Evolutionary conservation across 2,888 invertebrate species (phyloP).

Genomic region (Camponotus fellah): DNA sequence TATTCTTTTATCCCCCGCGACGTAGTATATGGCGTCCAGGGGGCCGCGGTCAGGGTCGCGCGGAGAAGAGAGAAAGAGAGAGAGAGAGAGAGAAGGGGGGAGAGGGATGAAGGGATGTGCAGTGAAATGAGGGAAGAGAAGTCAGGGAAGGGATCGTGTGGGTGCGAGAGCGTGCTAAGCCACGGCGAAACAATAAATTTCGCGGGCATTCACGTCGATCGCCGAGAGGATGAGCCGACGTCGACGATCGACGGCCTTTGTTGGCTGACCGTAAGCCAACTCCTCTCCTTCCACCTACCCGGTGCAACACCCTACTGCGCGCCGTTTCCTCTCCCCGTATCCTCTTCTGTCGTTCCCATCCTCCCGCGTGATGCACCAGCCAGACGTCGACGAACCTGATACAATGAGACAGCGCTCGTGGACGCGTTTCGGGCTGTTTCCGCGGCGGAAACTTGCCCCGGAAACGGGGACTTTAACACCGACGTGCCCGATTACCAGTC

Average conservation of each 20-base stretch:
- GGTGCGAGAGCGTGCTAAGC: constrained; percentile 79
- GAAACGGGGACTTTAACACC: constrained; percentile 82
- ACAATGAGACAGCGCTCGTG: constrained; percentile 79
- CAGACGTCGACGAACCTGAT: constrained; percentile 77
- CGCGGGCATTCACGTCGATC: constrained; percentile 82
- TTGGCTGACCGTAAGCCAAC: constrained; percentile 75
- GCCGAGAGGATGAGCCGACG: constrained; percentile 80
- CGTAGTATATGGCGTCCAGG: constrained; percentile 64
- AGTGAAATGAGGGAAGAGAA: constrained; percentile 23
- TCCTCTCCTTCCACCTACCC: background rate
- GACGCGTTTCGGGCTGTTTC: constrained; percentile 80
- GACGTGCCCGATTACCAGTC: constrained; percentile 74
- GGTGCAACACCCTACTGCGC: constrained; percentile 48
- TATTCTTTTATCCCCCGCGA: constrained; percentile 81
- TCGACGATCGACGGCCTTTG: constrained; percentile 82
- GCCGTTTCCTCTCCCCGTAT: constrained; percentile 56
- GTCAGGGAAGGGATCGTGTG: constrained; percentile 48
- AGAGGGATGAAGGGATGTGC: constrained; percentile 32
- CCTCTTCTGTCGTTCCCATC: constrained; percentile 53
- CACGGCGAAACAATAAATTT: constrained; percentile 84
- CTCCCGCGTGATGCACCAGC: constrained; percentile 56
- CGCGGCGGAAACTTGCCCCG: constrained; percentile 81
- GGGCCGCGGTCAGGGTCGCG: constrained; percentile 42
- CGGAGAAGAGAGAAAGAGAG: constrained; percentile 31
- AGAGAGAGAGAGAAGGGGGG: constrained; percentile 29